Evolutionary conservation across 2,888 invertebrate species (phyloP).

Genomic region (Drosophila maculinotata): DNA sequence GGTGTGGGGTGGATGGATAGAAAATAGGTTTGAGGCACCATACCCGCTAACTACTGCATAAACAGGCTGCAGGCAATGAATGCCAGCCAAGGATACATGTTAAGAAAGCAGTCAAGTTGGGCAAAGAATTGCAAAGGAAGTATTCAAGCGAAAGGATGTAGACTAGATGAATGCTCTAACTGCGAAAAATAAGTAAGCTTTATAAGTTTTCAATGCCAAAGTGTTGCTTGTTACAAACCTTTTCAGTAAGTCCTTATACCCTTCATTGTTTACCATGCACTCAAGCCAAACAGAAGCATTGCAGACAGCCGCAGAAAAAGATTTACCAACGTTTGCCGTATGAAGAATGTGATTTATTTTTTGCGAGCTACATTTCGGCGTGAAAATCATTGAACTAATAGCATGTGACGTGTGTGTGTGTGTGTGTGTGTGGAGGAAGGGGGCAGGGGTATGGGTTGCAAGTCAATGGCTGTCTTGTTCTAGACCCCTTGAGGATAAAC

Average conservation of each 20-base stretch:
- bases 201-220: no score
- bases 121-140: conserved; percentile 17
- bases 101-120: conserved; percentile 21
- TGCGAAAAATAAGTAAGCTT: background rate
- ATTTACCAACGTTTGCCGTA: conserved; percentile 58
- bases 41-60: conserved; percentile 83
- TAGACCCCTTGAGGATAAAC: conserved; percentile 56
- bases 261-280: conserved; percentile 24
- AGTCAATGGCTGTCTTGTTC: conserved; percentile 51
- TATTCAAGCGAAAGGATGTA: background rate
- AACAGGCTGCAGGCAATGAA: conserved; percentile 82
- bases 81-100: conserved; percentile 59
- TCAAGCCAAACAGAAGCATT: conserved; percentile 16
- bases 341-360: conserved; percentile 62
- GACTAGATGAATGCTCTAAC: conserved; percentile 28
- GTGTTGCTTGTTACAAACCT: background rate
- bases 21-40: background rate
- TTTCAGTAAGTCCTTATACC: background rate
- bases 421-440: conserved; percentile 11
- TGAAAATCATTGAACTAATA: conserved; percentile 82
- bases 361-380: conserved; percentile 61
- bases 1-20: conserved; percentile 1
- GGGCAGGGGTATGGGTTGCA: conserved; percentile 23
- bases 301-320: conserved; percentile 61
- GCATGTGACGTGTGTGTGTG: conserved; percentile 65